Evolutionary conservation across 2,113 vertebrate genomes (phyloP).

Genomic region (Burhinus bistriatus): DNA sequence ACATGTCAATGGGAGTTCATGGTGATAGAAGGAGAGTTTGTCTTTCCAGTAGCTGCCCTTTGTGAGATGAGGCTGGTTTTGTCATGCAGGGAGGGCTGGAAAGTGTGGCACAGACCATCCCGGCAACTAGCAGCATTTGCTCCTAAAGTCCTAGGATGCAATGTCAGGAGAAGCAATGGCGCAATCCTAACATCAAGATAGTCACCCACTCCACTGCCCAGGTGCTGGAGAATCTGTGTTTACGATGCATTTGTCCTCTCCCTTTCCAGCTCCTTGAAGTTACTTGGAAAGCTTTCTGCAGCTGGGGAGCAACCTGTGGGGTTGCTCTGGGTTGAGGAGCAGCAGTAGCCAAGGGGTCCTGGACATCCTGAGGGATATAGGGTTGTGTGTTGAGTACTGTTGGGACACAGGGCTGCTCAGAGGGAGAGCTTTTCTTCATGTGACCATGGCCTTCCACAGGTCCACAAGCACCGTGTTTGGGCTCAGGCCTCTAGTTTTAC

Average conservation of each 20-base stretch:
- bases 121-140: neutral
- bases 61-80: neutral
- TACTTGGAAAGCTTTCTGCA: neutral
- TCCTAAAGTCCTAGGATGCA: neutral
- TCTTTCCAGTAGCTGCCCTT: neutral
- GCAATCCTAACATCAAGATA: neutral
- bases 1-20: neutral
- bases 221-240: neutral
- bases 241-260: neutral
- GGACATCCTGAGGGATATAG: neutral
- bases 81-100: neutral
- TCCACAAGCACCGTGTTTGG: neutral
- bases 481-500: neutral
- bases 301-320: neutral
- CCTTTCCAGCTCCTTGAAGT: neutral
- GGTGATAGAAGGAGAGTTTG: neutral
- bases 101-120: neutral
- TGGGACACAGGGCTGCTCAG: neutral
- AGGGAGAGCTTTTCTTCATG: neutral
- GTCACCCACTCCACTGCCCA: neutral
- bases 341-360: neutral
- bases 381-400: neutral
- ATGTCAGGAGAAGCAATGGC: neutral
- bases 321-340: neutral
- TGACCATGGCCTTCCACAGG: neutral